phyloP scores from a whole-genome alignment of 53 echinoderm and acorn worm species.

The Patiria pectinifera region DNA sequence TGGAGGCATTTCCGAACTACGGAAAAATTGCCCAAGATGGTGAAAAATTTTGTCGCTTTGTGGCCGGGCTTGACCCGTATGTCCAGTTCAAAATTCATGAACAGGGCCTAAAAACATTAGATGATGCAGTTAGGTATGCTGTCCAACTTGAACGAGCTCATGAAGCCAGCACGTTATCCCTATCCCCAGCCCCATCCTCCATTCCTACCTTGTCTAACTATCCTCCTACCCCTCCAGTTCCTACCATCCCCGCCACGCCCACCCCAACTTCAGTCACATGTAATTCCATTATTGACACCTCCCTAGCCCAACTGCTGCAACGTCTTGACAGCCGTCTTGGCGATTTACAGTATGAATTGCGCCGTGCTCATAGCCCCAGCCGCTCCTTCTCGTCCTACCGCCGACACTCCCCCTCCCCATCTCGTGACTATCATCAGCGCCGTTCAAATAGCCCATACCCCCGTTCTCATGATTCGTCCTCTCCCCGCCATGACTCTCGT shows the following conservation, averaged over 20 bases:
- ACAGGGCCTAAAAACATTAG: slow-evolving; percentile 46
- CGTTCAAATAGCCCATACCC: too few species aligned
- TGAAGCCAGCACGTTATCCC: slow-evolving; percentile 29
- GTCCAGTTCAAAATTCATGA: slow-evolving; percentile 69
- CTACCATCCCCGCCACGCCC: too few species aligned
- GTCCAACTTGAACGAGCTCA: slow-evolving; percentile 58
- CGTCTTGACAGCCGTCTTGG: too few species aligned
- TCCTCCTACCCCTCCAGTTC: background rate
- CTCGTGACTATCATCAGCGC: too few species aligned
- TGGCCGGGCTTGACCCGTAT: slow-evolving; percentile 61
- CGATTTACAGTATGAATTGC: too few species aligned
- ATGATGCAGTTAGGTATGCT: slow-evolving; percentile 47
- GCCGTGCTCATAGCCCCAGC: too few species aligned
- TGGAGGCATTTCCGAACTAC: slow-evolving; percentile 61
- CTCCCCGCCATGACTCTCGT: background rate
- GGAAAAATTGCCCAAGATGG: too few species aligned
- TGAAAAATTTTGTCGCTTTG: too few species aligned
- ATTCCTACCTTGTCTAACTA: background rate
- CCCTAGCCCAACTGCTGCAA: too few species aligned
- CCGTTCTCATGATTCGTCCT: background rate
- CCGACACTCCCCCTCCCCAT: too few species aligned
- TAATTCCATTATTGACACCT: background rate
- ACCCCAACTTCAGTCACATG: background rate
- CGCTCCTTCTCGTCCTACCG: too few species aligned
- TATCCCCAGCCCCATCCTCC: background rate